Evolutionary conservation across 2,113 vertebrate species (phyloP).

Genomic region (Anguilla japonica): DNA sequence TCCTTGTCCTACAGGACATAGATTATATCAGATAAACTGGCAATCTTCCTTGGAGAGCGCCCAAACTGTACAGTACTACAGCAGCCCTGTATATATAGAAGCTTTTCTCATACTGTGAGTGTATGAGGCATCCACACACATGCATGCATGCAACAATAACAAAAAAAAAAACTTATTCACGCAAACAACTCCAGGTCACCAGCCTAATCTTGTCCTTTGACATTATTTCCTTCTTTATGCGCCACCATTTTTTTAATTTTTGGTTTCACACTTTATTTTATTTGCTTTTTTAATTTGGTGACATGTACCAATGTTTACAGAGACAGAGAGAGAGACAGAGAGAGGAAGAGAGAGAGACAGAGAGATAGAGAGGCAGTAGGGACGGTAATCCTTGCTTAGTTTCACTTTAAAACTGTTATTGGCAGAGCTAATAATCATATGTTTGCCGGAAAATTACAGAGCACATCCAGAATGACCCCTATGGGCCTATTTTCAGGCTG

Average conservation of each 20-base stretch:
- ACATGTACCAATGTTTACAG: no score
- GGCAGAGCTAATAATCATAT: slow-evolving; percentile 69
- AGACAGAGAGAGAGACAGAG: neutral
- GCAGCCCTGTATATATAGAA: neutral
- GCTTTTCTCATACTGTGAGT: no score
- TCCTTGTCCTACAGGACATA: neutral
- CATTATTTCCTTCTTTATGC: no score
- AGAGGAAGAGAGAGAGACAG: slow-evolving; percentile 33
- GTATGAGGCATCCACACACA: no score
- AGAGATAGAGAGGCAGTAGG: slow-evolving; percentile 35
- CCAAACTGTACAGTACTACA: neutral
- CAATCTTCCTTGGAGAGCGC: neutral
- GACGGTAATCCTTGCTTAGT: neutral
- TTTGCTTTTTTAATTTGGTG: no score
- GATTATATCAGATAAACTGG: neutral
- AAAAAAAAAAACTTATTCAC: no score
- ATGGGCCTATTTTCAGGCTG: neutral
- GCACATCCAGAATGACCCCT: slow-evolving; percentile 52
- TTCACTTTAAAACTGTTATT: slow-evolving; percentile 58
- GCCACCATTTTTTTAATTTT: no score
- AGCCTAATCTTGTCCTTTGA: no score
- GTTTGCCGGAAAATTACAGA: slow-evolving; percentile 75
- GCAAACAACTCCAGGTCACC: no score
- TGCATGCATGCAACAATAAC: no score
- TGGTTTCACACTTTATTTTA: no score